Conservation (phyloP, 2,113 vertebrate species). For the Strix uralensis region DNA sequence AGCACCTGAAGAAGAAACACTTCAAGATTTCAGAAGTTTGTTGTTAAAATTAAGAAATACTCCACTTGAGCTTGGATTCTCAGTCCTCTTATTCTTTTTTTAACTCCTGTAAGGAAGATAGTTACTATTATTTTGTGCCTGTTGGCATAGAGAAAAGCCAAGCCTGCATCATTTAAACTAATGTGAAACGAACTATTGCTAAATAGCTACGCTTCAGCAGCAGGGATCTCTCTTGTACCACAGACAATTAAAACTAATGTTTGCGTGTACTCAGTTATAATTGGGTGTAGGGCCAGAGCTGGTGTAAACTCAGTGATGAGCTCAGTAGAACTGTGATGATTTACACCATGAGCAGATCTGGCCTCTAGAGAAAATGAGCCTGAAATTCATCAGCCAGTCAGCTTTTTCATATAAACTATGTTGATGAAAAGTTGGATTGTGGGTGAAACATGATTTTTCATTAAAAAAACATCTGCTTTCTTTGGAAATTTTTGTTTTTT, state of each 20-base stretch:
- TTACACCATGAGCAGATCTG: not conserved
- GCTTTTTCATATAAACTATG: not conserved
- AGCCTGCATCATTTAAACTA: not conserved
- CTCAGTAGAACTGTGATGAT: not conserved
- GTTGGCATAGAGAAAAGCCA: not conserved
- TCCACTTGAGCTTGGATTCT: not conserved
- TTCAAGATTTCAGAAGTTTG: not conserved
- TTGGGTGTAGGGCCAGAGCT: not conserved
- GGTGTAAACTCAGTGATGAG: not conserved
- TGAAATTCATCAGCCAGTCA: not conserved
- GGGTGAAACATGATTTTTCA: not conserved
- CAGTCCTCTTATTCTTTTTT: not conserved
- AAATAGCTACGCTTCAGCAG: not conserved
- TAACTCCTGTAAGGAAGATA: not conserved
- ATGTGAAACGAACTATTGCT: not conserved
- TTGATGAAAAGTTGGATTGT: not conserved
- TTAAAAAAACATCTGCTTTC: not conserved
- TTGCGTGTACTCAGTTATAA: not conserved
- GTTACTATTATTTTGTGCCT: not conserved
- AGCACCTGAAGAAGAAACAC: constrained; percentile 13
- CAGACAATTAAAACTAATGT: not conserved
- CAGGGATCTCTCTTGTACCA: not conserved
- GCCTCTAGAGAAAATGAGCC: not conserved
- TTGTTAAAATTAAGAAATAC: not conserved
- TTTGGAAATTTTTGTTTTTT: not conserved